Evolutionary conservation across 2,113 vertebrate species (phyloP), one percentile per base, ranked within the genome.

Genomic region (Rhodinocichla rosea): DNA sequence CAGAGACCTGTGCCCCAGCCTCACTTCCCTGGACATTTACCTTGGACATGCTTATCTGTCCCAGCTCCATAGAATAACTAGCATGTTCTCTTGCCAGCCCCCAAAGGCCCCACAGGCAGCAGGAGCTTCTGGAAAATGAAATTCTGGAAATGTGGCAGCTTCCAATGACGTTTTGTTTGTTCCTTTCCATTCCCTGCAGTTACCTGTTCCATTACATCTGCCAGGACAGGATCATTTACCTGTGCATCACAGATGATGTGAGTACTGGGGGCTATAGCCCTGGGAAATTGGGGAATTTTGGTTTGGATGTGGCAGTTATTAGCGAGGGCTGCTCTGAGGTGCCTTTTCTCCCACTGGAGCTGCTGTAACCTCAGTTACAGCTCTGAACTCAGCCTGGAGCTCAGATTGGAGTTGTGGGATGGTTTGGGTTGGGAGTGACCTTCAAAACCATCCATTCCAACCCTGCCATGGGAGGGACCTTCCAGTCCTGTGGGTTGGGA

Each of bases 141-240:
- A 26, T 56, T 24, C 33, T 80, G 40, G 27, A 26, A 45, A 20
- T 39, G n/a, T 45, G 68, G 23, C 52, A 81, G 56, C 39, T 82
- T 26, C 44, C 40, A 89, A 1, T 76, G 56, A 94, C 8, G 3
- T 70, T 26, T 20, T 92, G 52, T 59, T 90, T 50, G 40, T 94
- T 11, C 23, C 74, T 89, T 57, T 96, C 17, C 1, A 96, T 84
- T 79, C 82, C 97, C 96, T 91, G 60, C 97, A 99, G 99, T 97
- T 99, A 99, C 76, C 98, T 99, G 65, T 99, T 99, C 96, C 99
- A 99, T 97, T 99, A 99, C 97, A 99, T 99, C 98, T 99, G 99
- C 95, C 99, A 99, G 94, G 99, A 99, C 98, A 98, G 99, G 97
- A 99, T 99, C 88, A 98, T 99, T 70, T 99, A 99, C 98, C 98